phyloP scores from a whole-genome alignment of 2,797 vertebrate genomes.

The Otolemur crassicaudatus region DNA sequence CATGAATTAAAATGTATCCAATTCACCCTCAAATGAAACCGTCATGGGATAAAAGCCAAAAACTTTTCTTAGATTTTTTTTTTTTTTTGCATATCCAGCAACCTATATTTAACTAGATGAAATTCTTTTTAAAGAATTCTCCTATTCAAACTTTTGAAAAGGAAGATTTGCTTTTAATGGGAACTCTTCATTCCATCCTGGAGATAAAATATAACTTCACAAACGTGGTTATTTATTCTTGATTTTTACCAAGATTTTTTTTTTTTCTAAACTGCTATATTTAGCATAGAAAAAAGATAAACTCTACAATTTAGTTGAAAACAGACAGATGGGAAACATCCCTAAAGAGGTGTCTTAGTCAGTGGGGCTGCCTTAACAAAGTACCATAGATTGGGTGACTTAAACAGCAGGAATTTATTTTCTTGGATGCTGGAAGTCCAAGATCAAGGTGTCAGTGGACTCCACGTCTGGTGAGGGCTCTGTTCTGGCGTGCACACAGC shows the following conservation, averaged over 20 bases:
- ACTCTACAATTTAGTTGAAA: neutral
- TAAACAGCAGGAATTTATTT: neutral
- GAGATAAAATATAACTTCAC: constrained; percentile 39
- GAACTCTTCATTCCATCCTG: neutral
- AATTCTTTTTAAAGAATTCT: constrained; percentile 46
- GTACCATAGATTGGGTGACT: neutral
- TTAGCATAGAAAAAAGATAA: neutral
- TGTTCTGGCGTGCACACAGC: neutral
- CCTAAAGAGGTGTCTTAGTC: neutral
- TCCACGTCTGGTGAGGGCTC: neutral
- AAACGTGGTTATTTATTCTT: neutral
- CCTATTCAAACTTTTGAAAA: constrained; percentile 55
- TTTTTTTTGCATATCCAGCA: constrained; percentile 4
- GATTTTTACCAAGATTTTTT: neutral
- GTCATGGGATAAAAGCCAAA: constrained; percentile 35
- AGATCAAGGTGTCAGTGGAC: neutral
- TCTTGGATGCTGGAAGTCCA: neutral
- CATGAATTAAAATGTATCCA: constrained; percentile 51
- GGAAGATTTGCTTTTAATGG: constrained; percentile 38
- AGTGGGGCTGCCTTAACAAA: neutral
- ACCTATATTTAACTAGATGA: constrained; percentile 38
- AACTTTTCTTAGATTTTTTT: neutral
- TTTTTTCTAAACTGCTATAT: neutral
- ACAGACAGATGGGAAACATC: neutral
- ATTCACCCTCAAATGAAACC: constrained; percentile 34